A percentile compares a stretch with the other conserved stretches of the same genome.
Conservation (phyloP, 2,888 invertebrate species). For the Galerucella calmariensis region DNA sequence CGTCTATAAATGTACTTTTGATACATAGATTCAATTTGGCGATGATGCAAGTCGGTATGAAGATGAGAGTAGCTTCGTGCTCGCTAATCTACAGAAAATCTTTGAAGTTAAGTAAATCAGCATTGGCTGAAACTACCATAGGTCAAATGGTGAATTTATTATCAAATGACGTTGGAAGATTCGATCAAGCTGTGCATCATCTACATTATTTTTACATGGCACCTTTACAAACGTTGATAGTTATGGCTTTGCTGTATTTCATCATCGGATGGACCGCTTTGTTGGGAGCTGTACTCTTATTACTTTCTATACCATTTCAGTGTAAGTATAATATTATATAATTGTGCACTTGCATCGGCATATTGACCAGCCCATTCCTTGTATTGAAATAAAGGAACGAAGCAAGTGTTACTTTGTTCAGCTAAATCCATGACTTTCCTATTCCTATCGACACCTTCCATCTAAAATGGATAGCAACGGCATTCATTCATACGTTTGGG, state of each 20-base stretch:
- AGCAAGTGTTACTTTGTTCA: no score
- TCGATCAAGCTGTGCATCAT: constrained; percentile 68
- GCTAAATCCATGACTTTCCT: no score
- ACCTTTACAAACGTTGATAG: constrained; percentile 70
- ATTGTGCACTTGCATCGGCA: no score
- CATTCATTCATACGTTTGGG: no score
- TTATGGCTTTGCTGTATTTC: constrained; percentile 66
- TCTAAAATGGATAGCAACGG: no score
- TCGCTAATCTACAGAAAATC: constrained; percentile 65
- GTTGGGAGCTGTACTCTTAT: constrained; percentile 61
- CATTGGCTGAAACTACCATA: constrained; percentile 84
- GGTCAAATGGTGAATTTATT: constrained; percentile 69
- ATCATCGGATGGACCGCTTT: constrained; percentile 61
- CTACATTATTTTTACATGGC: constrained; percentile 43
- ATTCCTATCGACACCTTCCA: no score
- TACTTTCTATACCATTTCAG: constrained; percentile 57
- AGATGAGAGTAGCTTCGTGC: constrained; percentile 69
- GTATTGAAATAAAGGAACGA: no score
- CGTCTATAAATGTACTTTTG: constrained; percentile 75
- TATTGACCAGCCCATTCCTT: no score
- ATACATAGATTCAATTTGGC: constrained; percentile 86
- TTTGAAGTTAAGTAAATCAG: constrained; percentile 77
- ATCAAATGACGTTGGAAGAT: constrained; percentile 88
- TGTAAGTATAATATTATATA: constrained; percentile 23
- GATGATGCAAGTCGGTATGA: constrained; percentile 86